phyloP scores from a whole-genome alignment of 2,888 invertebrate species.

The Acanthopleura granulata region DNA sequence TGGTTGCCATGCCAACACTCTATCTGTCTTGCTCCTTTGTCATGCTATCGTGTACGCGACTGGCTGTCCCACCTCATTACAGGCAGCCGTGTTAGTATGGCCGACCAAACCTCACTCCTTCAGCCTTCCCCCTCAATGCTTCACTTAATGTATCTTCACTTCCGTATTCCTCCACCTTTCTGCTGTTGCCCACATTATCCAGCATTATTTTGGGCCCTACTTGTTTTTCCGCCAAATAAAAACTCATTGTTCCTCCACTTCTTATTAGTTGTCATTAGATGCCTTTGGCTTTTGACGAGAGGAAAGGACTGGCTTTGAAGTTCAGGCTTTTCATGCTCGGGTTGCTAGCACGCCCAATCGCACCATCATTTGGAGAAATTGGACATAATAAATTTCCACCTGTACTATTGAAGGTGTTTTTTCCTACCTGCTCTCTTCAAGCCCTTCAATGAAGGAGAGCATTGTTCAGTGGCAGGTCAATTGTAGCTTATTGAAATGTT shows the following conservation, averaged over 20 bases:
- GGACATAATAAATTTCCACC: slow-evolving; percentile 18
- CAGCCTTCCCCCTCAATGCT: not conserved
- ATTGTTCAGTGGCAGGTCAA: slow-evolving; percentile 3
- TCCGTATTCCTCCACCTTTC: slow-evolving; percentile 6
- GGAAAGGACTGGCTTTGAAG: slow-evolving; percentile 4
- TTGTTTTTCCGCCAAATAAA: slow-evolving; percentile 17
- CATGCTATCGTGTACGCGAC: not conserved
- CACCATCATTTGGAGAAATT: slow-evolving; percentile 18
- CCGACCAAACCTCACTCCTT: slow-evolving; percentile 3
- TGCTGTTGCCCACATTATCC: not conserved
- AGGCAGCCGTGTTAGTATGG: slow-evolving; percentile 1
- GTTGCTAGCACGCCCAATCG: not conserved
- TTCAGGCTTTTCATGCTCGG: not conserved
- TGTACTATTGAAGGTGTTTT: slow-evolving; percentile 5
- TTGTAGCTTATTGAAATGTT: slow-evolving; percentile 4
- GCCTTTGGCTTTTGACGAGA: slow-evolving; percentile 2
- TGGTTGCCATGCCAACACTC: slow-evolving; percentile 10
- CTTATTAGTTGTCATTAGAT: slow-evolving; percentile 17
- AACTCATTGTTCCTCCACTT: slow-evolving; percentile 4
- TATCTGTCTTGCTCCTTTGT: slow-evolving; percentile 14
- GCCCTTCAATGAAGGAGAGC: not conserved
- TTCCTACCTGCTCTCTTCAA: slow-evolving; percentile 6
- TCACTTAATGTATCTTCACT: slow-evolving; percentile 18
- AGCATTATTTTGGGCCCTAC: slow-evolving; percentile 1
- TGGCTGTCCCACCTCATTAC: slow-evolving; percentile 9